These are phyloP conservation scores for Glandiceps talaboti DNA, from an alignment of 53 echinoderm and acorn worm genomes.

Conservation along the genomic window DNA sequence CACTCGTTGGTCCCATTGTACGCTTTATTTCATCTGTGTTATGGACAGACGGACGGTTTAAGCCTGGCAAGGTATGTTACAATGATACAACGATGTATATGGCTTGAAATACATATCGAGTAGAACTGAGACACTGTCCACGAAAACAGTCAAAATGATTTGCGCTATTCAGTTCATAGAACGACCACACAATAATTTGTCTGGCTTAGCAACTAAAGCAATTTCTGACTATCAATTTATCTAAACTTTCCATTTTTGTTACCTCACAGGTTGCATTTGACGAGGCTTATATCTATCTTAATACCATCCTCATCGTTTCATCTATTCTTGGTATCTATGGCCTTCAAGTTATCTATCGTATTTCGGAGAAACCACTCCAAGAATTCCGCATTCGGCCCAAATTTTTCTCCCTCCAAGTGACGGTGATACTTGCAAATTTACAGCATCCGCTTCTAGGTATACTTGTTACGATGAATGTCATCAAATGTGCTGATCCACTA, in stretches of 20 bases:
- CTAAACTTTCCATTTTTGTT: too few relatives aligned
- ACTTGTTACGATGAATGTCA: conserved; percentile 25
- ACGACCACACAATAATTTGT: too few relatives aligned
- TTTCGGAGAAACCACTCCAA: conserved; percentile 37
- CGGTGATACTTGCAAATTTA: conserved; percentile 59
- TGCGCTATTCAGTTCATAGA: too few relatives aligned
- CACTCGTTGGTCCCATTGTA: conserved; percentile 68
- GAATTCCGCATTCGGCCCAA: conserved; percentile 51
- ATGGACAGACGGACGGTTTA: conserved; percentile 76
- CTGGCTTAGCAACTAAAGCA: too few relatives aligned
- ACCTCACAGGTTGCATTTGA: conserved; percentile 30
- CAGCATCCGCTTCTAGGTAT: conserved; percentile 46
- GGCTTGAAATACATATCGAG: too few relatives aligned
- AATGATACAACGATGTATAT: too few relatives aligned
- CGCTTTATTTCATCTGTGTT: conserved; percentile 70
- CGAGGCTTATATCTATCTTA: conserved; percentile 57
- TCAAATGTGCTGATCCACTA: conserved; percentile 49
- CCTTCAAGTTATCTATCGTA: conserved; percentile 36
- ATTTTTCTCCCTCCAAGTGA: conserved; percentile 61
- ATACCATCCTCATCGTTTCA: conserved; percentile 30
- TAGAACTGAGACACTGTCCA: too few relatives aligned
- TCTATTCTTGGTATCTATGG: conserved; percentile 36
- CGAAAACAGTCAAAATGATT: too few relatives aligned
- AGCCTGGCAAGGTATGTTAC: conserved; percentile 31
- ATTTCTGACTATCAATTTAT: too few relatives aligned